Percentiles rank a stretch among this genome's conserved stretches.
These are phyloP conservation scores for Mylabris phalerata DNA, from an alignment of 1,140 invertebrate genomes.

Conservation along the genomic window DNA sequence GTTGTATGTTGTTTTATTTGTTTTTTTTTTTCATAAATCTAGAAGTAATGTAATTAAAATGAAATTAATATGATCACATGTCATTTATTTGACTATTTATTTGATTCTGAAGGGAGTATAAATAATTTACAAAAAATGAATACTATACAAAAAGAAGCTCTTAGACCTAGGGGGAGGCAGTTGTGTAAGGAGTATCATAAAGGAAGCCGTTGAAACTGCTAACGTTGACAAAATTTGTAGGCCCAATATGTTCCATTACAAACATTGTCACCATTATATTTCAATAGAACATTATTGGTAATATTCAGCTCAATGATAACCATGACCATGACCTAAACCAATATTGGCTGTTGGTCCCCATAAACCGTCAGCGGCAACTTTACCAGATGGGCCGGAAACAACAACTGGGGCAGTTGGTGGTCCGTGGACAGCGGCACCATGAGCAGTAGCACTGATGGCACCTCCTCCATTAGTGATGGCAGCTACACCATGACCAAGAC, in stretches of 20 bases:
- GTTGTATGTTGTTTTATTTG: no score
- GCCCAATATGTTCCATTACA: no score
- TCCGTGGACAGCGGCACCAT: constrained; percentile 14
- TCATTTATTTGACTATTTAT: constrained; percentile 6
- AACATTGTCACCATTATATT: no score
- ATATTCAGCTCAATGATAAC: not conserved
- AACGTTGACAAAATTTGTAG: no score
- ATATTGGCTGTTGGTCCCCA: constrained; percentile 18
- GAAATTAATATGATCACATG: not conserved
- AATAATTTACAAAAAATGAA: constrained; percentile 4
- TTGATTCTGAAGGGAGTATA: not conserved
- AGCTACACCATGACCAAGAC: constrained; percentile 6
- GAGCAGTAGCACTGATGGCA: constrained; percentile 5
- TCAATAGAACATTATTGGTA: not conserved
- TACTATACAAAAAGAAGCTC: constrained; percentile 1
- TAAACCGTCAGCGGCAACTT: constrained; percentile 13
- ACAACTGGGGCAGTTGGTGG: constrained; percentile 18
- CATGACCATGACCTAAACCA: constrained; percentile 1
- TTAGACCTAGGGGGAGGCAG: constrained; percentile 3
- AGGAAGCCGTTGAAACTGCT: no score
- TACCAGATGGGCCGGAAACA: constrained; percentile 15
- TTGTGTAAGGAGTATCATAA: not conserved
- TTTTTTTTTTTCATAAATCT: not conserved
- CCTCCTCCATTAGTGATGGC: constrained; percentile 12
- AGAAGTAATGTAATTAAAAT: not conserved